A percentile compares a stretch with the other conserved stretches of the same genome.
These are phyloP conservation scores for Zosterops borbonicus DNA, from an alignment of 2,113 vertebrate genomes.

Conservation along the genomic window DNA sequence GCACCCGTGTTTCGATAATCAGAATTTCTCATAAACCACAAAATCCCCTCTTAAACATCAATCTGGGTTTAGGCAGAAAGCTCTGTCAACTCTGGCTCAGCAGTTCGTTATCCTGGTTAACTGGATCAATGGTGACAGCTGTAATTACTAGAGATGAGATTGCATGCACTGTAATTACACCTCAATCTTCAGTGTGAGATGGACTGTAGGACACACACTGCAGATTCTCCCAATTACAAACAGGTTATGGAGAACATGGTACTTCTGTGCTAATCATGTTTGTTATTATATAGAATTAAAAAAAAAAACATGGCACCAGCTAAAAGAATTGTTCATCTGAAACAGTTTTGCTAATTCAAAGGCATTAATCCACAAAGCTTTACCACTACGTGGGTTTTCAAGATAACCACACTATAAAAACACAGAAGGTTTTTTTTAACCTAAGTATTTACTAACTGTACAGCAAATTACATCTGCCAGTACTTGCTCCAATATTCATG, in stretches of 20 bases:
- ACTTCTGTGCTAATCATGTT: slow-evolving; percentile 67
- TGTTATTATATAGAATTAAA: slow-evolving; percentile 52
- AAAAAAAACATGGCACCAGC: slow-evolving; percentile 17
- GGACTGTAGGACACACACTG: slow-evolving; percentile 68
- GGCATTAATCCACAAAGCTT: slow-evolving; percentile 49
- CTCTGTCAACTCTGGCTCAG: slow-evolving; percentile 64
- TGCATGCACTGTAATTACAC: slow-evolving; percentile 80
- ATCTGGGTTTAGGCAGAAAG: slow-evolving; percentile 70
- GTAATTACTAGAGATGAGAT: slow-evolving; percentile 83
- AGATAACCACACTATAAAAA: slow-evolving; percentile 30
- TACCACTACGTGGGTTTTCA: neutral
- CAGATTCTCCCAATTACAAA: slow-evolving; percentile 64
- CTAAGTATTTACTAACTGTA: slow-evolving; percentile 11
- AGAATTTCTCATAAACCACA: slow-evolving; percentile 8
- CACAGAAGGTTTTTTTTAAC: neutral
- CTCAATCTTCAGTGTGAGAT: slow-evolving; percentile 69
- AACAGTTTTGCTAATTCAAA: slow-evolving; percentile 58
- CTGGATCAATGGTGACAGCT: slow-evolving; percentile 81
- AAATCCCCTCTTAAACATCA: neutral
- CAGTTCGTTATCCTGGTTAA: slow-evolving; percentile 83
- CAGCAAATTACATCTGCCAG: neutral
- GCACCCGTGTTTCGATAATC: slow-evolving; percentile 11
- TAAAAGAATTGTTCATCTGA: slow-evolving; percentile 63
- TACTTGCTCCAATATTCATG: neutral
- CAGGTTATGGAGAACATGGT: slow-evolving; percentile 43